A percentile compares a stretch with the other conserved stretches of the same genome.
Conservation (phyloP, 1,140 invertebrate species). For the Tetragnatha versicolor region DNA sequence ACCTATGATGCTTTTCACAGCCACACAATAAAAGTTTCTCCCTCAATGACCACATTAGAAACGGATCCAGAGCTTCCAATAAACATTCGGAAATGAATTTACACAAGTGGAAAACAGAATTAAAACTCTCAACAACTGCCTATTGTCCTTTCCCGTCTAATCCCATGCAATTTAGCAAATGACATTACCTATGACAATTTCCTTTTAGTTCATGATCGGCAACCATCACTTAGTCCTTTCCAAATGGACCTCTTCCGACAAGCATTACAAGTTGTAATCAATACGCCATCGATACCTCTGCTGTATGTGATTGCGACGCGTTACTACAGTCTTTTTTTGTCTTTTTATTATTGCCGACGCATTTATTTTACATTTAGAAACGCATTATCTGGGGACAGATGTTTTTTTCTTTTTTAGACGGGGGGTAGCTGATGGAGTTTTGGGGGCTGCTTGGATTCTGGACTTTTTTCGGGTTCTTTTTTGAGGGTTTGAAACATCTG, state of each 20-base stretch:
- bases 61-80: too few relatives aligned
- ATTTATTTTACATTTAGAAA: conserved; percentile 24
- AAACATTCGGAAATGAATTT: neutral
- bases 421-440: neutral
- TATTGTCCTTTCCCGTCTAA: neutral
- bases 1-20: too few relatives aligned
- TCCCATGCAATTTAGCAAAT: conserved; percentile 14
- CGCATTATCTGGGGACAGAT: neutral
- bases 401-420: neutral
- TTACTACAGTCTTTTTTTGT: neutral
- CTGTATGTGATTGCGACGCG: neutral
- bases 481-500: too few relatives aligned
- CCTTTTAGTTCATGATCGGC: neutral
- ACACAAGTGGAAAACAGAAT: neutral
- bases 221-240: neutral
- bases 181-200: neutral
- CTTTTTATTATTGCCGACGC: neutral
- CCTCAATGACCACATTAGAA: too few relatives aligned
- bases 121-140: neutral
- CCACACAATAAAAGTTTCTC: too few relatives aligned
- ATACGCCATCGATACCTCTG: neutral
- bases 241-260: neutral
- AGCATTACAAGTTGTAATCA: conserved; percentile 11
- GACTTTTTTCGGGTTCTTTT: too few relatives aligned
- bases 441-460: conserved; percentile 1